phyloP scores from a whole-genome alignment of 2,113 vertebrate species.

The Anhinga rufa region DNA sequence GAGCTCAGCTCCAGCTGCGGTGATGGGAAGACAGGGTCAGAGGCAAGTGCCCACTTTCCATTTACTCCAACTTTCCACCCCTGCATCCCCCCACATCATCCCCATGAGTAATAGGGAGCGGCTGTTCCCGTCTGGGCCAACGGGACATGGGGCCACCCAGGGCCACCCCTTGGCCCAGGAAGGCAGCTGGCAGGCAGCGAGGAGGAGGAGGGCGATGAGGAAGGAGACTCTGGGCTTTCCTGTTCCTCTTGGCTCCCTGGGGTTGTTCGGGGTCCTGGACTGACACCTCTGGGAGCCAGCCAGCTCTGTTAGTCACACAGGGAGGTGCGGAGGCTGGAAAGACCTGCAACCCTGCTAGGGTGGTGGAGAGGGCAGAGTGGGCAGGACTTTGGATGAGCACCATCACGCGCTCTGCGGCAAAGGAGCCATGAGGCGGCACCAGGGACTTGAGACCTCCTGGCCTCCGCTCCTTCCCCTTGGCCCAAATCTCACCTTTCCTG shows the following conservation, averaged over 20 bases:
- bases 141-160: neutral
- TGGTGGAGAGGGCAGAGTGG: neutral
- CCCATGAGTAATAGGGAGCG: slow-evolving; percentile 50
- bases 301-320: neutral
- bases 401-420: fast-evolving
- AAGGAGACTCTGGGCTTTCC: neutral
- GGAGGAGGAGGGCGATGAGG: neutral
- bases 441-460: neutral
- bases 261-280: neutral
- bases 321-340: neutral
- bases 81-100: neutral
- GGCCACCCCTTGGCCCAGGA: neutral
- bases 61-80: neutral
- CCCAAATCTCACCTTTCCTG: neutral
- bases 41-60: neutral
- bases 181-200: neutral
- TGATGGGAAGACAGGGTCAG: neutral
- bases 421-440: neutral
- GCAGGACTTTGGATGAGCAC: neutral
- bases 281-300: neutral
- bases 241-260: neutral
- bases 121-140: neutral
- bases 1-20: slow-evolving; percentile 28
- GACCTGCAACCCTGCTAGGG: neutral
- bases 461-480: neutral